Evolutionary conservation across 1,140 invertebrate species (phyloP).

Genomic region (Homalodisca vitripennis): DNA sequence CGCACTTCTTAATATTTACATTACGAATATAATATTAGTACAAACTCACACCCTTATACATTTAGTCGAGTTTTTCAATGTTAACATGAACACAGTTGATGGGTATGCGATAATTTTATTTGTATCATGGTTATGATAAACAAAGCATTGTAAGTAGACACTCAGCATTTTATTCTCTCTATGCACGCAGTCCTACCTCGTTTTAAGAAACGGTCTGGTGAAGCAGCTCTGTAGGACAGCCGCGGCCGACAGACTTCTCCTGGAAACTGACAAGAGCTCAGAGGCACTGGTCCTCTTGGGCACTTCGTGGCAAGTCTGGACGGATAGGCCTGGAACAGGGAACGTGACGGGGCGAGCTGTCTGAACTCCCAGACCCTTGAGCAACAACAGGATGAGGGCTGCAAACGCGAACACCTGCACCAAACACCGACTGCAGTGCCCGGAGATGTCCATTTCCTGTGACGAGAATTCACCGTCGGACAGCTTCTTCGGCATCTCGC

Average conservation of each 20-base stretch:
- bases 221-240: neutral
- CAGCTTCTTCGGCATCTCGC: slow-evolving; percentile 30
- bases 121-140: too few species aligned
- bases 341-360: slow-evolving; percentile 8
- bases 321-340: neutral
- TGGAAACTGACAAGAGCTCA: neutral
- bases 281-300: neutral
- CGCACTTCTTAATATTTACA: too few species aligned
- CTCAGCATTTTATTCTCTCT: too few species aligned
- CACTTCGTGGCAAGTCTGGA: neutral
- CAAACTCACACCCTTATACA: too few species aligned
- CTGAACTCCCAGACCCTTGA: neutral
- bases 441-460: neutral
- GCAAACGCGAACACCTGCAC: slow-evolving; percentile 19
- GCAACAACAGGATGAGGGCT: neutral
- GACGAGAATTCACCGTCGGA: too few species aligned
- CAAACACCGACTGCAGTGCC: slow-evolving; percentile 19
- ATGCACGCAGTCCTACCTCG: neutral
- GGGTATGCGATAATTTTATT: too few species aligned
- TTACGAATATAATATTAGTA: too few species aligned
- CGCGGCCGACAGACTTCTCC: neutral
- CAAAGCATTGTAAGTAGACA: too few species aligned
- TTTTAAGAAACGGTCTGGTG: neutral
- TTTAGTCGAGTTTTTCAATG: too few species aligned
- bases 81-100: too few species aligned